Percentiles rank a stretch among this genome's conserved stretches.
These are phyloP conservation scores for Trichogramma pretiosum DNA, from an alignment of 1,140 invertebrate genomes.

Conservation along the genomic window DNA sequence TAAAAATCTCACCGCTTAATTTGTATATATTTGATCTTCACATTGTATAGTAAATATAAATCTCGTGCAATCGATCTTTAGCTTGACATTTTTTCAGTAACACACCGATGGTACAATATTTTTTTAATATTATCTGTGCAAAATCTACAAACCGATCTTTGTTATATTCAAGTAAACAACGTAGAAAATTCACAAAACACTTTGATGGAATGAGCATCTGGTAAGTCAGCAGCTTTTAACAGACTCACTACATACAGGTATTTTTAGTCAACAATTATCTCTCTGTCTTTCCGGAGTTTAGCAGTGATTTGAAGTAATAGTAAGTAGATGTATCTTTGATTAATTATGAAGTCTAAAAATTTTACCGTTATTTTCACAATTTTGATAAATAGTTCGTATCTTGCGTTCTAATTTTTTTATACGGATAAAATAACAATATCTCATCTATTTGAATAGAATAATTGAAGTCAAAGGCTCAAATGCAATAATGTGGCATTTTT, in stretches of 20 bases:
- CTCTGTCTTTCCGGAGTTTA: too few relatives aligned
- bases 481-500: conserved; percentile 10
- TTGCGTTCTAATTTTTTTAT: neutral
- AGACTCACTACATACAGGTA: too few relatives aligned
- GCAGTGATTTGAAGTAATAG: too few relatives aligned
- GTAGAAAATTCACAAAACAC: neutral
- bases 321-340: too few relatives aligned
- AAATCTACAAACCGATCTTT: conserved; percentile 7
- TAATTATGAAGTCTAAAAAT: too few relatives aligned
- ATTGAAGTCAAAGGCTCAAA: conserved; percentile 10
- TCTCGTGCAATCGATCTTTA: conserved; percentile 2
- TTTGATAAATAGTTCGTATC: neutral
- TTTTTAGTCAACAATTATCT: too few relatives aligned
- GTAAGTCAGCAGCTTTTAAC: conserved; percentile 3
- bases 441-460: too few relatives aligned
- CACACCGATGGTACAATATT: too few relatives aligned
- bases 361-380: too few relatives aligned
- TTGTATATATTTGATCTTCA: conserved; percentile 1
- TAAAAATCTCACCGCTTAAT: conserved; percentile 1
- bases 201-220: conserved; percentile 4
- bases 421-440: too few relatives aligned
- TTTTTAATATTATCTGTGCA: conserved; percentile 5
- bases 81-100: too few relatives aligned
- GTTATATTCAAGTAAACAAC: neutral
- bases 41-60: conserved; percentile 15